A percentile compares a stretch with the other conserved stretches of the same genome.
Evolutionary conservation across 2,888 invertebrate species (phyloP).

Genomic region (Hymenopus coronatus): DNA sequence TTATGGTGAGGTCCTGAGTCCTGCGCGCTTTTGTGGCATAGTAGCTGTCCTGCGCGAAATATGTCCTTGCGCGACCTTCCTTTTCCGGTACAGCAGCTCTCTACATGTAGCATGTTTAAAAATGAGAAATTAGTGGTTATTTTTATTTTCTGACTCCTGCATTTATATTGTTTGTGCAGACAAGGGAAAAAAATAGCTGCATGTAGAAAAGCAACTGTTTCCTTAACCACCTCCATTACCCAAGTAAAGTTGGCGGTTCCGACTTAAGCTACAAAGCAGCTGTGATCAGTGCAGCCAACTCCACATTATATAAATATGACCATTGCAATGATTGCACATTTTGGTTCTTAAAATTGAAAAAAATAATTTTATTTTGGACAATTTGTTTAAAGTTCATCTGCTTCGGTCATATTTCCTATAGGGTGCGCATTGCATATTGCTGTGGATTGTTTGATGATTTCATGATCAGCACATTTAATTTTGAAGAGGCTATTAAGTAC

Average conservation of each 20-base stretch:
- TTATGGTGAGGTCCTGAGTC: conserved; percentile 25
- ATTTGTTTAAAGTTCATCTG: background rate
- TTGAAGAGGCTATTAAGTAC: background rate
- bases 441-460: background rate
- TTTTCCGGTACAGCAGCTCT: background rate
- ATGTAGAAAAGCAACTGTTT: background rate
- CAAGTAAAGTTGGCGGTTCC: background rate
- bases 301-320: background rate
- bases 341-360: no score
- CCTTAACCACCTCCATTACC: background rate
- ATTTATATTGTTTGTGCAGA: background rate
- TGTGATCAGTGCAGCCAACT: background rate
- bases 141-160: background rate
- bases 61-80: background rate
- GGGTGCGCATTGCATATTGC: background rate
- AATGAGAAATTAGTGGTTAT: background rate
- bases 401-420: background rate
- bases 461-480: background rate
- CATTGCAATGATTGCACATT: background rate
- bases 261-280: background rate
- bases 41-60: background rate
- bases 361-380: background rate
- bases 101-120: background rate
- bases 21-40: conserved; percentile 30
- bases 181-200: background rate